Evolutionary conservation across 2,797 vertebrate genomes (phyloP).

Genomic region (Catharus ustulatus): DNA sequence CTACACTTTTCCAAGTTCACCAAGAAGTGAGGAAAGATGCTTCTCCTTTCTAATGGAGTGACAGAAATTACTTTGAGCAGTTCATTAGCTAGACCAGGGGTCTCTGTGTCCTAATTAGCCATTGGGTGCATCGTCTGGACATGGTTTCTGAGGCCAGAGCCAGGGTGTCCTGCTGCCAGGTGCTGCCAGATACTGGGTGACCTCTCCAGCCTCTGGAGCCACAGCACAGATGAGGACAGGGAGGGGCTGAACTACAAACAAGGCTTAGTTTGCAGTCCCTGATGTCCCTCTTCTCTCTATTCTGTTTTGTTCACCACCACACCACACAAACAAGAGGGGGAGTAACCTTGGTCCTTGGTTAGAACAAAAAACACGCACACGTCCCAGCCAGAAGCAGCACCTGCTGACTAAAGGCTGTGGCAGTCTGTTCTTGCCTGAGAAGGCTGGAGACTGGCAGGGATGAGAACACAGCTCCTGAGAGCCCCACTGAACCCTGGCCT

Average conservation of each 20-base stretch:
- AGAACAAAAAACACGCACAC: not conserved
- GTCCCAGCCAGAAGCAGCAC: not conserved
- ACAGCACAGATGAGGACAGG: not conserved
- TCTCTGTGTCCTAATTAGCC: no score
- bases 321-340: not conserved
- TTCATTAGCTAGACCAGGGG: not conserved
- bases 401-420: not conserved
- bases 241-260: not conserved
- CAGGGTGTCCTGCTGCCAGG: not conserved
- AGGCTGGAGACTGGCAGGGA: not conserved
- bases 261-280: not conserved
- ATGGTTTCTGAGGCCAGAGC: not conserved
- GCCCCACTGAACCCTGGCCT: not conserved
- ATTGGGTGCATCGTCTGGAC: not conserved
- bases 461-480: not conserved
- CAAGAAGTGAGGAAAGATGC: not conserved
- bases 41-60: not conserved
- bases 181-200: not conserved
- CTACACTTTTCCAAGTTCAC: not conserved
- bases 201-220: not conserved
- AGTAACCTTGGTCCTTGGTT: not conserved
- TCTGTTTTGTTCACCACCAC: not conserved
- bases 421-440: not conserved
- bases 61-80: not conserved
- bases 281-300: not conserved